A percentile compares a stretch with the other conserved stretches of the same genome.
phyloP scores from a whole-genome alignment of 92 coral and sea anemone genomes.

The Actinernus sp. region DNA sequence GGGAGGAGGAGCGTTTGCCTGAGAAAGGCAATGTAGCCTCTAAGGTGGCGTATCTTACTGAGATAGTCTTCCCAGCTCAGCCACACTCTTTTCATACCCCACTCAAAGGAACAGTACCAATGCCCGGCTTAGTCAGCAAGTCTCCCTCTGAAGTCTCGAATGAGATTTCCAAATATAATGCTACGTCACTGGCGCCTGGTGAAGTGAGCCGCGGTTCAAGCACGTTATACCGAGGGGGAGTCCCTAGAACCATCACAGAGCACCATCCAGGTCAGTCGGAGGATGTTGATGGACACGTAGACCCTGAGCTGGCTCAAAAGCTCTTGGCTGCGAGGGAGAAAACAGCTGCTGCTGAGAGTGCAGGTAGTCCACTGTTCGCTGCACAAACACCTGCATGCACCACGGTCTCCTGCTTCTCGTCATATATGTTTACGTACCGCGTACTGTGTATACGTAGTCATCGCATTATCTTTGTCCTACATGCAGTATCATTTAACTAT shows the following conservation, averaged over 20 bases:
- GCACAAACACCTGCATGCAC: too few relatives aligned
- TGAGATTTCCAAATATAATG: slow-evolving; percentile 92
- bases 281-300: slow-evolving; percentile 11
- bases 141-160: slow-evolving; percentile 83
- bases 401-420: too few relatives aligned
- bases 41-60: slow-evolving; percentile 83
- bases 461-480: too few relatives aligned
- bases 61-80: slow-evolving; percentile 76
- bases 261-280: slow-evolving; percentile 41
- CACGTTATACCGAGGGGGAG: slow-evolving; percentile 80
- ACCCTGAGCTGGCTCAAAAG: slow-evolving; percentile 27
- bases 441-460: too few relatives aligned
- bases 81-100: slow-evolving; percentile 60
- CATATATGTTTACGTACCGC: too few relatives aligned
- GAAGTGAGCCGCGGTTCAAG: slow-evolving; percentile 82
- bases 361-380: too few relatives aligned
- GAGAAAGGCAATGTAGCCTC: slow-evolving; percentile 90
- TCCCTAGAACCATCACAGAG: slow-evolving; percentile 83
- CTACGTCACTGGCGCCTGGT: slow-evolving; percentile 93
- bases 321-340: slow-evolving; percentile 32
- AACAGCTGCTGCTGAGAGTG: slow-evolving; percentile 10
- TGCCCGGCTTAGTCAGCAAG: slow-evolving; percentile 89
- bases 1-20: slow-evolving; percentile 55
- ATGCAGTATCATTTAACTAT: too few relatives aligned
- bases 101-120: slow-evolving; percentile 82